A percentile compares a stretch with the other conserved stretches of the same genome.
Conservation (phyloP, 2,113 vertebrate genomes). For the Hirundichthys speculiger region DNA sequence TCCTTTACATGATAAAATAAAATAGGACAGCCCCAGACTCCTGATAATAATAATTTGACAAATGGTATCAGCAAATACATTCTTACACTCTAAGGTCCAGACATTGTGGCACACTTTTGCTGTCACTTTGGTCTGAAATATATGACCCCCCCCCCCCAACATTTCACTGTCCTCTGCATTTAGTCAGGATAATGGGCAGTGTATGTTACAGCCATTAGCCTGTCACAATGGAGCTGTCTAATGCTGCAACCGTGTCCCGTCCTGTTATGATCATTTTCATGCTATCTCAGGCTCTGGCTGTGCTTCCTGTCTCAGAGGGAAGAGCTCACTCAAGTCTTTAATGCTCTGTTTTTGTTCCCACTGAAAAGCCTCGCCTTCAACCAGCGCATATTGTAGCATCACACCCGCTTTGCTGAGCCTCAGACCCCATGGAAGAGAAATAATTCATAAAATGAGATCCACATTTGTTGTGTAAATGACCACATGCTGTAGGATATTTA, state of each 20-base stretch:
- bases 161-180: conserved; percentile 37
- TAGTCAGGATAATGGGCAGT: conserved; percentile 51
- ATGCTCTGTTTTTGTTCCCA: conserved; percentile 56
- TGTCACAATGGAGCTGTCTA: conserved; percentile 59
- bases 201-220: conserved; percentile 62
- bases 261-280: conserved; percentile 68
- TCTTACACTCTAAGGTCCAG: neutral
- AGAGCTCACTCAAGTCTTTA: conserved; percentile 56
- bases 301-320: conserved; percentile 65
- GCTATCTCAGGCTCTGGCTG: conserved; percentile 54
- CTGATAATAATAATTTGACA: neutral
- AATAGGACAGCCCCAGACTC: too few relatives aligned
- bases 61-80: too few relatives aligned
- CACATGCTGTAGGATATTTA: conserved; percentile 80
- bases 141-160: conserved; percentile 9
- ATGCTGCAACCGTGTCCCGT: conserved; percentile 44
- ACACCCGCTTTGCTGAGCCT: conserved; percentile 37
- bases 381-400: conserved; percentile 38
- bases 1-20: too few relatives aligned
- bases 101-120: conserved; percentile 11
- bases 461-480: conserved; percentile 84
- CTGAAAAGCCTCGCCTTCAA: conserved; percentile 47
- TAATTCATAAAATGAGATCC: conserved; percentile 70
- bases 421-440: conserved; percentile 55
- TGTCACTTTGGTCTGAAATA: conserved; percentile 16